Percentiles rank a stretch among this genome's conserved stretches.
These are phyloP conservation scores for Lipotes vexillifer DNA, from an alignment of 2,113 vertebrate species.

Conservation along the genomic window DNA sequence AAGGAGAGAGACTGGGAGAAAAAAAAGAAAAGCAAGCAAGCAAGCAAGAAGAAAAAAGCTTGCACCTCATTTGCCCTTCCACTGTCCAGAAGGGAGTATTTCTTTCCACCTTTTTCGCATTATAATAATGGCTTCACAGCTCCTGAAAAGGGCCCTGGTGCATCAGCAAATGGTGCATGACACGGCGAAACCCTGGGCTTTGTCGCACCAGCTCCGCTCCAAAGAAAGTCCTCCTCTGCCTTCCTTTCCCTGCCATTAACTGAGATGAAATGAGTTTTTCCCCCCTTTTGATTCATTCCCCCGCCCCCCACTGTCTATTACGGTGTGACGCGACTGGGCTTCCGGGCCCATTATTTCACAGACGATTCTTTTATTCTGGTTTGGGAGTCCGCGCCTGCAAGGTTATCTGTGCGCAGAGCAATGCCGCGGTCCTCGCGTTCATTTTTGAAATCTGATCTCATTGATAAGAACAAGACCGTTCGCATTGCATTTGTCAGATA, in stretches of 20 bases:
- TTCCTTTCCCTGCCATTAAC: conserved; percentile 89
- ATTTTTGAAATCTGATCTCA: conserved; percentile 82
- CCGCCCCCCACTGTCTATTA: conserved; percentile 77
- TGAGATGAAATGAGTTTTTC: conserved; percentile 87
- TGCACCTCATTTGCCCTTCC: conserved; percentile 92
- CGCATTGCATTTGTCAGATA: conserved; percentile 80
- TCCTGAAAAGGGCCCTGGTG: conserved; percentile 81
- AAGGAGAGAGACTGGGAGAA: neutral
- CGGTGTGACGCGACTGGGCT: conserved; percentile 82
- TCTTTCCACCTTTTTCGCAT: conserved; percentile 84
- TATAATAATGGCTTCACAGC: conserved; percentile 85
- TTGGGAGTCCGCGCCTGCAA: conserved; percentile 81
- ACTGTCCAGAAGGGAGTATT: conserved; percentile 86
- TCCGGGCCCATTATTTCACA: conserved; percentile 83
- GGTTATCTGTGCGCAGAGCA: conserved; percentile 83
- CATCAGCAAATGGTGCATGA: conserved; percentile 87
- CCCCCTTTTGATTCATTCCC: conserved; percentile 79
- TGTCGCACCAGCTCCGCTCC: conserved; percentile 83
- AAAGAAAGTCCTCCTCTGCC: conserved; percentile 86
- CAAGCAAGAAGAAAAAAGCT: conserved; percentile 3
- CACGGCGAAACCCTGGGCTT: conserved; percentile 79
- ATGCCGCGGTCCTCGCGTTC: conserved; percentile 67
- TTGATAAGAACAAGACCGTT: conserved; percentile 79
- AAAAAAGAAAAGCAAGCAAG: neutral
- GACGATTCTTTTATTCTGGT: conserved; percentile 81